Evolutionary conservation across 2,888 invertebrate genomes (phyloP), one percentile per base, ranked within the genome.

Genomic region (Eupithecia centaureata): DNA sequence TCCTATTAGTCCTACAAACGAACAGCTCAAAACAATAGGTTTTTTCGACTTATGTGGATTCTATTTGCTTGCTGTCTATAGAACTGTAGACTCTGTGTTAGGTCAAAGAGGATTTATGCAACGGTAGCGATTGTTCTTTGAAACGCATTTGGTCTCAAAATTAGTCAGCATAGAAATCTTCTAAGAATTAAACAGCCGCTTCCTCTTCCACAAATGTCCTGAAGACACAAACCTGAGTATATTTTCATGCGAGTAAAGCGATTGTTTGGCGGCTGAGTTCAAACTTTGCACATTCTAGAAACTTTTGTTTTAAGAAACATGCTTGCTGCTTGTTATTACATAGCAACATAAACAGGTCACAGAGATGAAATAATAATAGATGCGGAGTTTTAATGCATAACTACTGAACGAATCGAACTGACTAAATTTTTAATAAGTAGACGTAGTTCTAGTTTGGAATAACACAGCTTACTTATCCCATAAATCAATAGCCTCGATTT

Each of bases 21-120:
- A 79, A 62, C 71, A 70, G 72, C 32, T 65, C 30, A 61, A 67
- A 74, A 82, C 84, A 82, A 82, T 81, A 75, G 76, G 63, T 57
- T 22, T 32, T 57, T 22, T 32, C 54, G 22, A 13, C 30, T 12
- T 8, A 4, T 12, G 12, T 18, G 18, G 57, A 30, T 32, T 57
- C 30, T 18, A 54, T 27, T 54, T 54, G 38, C 38, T 38, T 3
- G 47, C 22, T 2, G 47, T 22, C 47, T 22, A 47, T 47, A 47
- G 47, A 47, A 12, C 47, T 47, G 7, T 47, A 47, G 42, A 42
- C 8, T 2, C 42, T 7, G 42, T 22, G 10, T 22, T 22, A 22
- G 8, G 10, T 42, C 42, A 18, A 30, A 30, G 30, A 3, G 3
- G 30, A 5, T 30, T 30, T 30, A 30, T 30, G 30, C 30, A 30